Conservation (phyloP, 2,888 invertebrate genomes). For the Xanthia icteritia region DNA sequence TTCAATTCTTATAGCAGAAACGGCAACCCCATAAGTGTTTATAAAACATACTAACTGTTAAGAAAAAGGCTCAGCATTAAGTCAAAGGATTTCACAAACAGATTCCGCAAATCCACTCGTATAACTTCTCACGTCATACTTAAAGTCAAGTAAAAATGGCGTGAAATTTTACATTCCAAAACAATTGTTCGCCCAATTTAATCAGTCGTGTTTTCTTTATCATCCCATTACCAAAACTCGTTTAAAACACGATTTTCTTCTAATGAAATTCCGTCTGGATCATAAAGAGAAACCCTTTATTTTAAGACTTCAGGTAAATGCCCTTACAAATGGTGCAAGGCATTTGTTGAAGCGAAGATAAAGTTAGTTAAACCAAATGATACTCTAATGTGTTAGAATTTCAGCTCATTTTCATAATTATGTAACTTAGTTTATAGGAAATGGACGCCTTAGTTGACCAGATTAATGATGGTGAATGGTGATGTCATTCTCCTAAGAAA, state of each 20-base stretch:
- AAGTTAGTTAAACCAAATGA: slow-evolving; percentile 12
- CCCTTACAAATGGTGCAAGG: slow-evolving; percentile 37
- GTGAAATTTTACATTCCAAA: slow-evolving; percentile 52
- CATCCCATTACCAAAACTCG: slow-evolving; percentile 65
- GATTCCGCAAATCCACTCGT: slow-evolving; percentile 48
- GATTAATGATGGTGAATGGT: background rate
- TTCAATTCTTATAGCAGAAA: background rate
- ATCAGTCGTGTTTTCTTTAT: slow-evolving; percentile 67
- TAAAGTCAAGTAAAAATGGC: slow-evolving; percentile 31
- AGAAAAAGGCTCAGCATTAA: background rate
- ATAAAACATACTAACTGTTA: slow-evolving; percentile 17
- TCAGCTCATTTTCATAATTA: slow-evolving; percentile 4
- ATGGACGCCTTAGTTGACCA: background rate
- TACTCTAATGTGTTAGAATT: background rate
- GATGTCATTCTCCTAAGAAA: background rate
- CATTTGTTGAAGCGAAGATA: slow-evolving; percentile 12
- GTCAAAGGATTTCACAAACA: slow-evolving; percentile 22
- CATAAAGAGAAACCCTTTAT: slow-evolving; percentile 76
- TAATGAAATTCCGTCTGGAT: slow-evolving; percentile 79
- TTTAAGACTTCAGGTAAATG: slow-evolving; percentile 63
- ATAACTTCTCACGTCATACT: slow-evolving; percentile 47
- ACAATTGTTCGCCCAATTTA: slow-evolving; percentile 62
- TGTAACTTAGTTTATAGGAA: background rate
- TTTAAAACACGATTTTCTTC: slow-evolving; percentile 73
- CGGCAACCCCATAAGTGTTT: background rate